phyloP scores from a whole-genome alignment of 2,888 invertebrate genomes.

The Spodoptera exigua region DNA sequence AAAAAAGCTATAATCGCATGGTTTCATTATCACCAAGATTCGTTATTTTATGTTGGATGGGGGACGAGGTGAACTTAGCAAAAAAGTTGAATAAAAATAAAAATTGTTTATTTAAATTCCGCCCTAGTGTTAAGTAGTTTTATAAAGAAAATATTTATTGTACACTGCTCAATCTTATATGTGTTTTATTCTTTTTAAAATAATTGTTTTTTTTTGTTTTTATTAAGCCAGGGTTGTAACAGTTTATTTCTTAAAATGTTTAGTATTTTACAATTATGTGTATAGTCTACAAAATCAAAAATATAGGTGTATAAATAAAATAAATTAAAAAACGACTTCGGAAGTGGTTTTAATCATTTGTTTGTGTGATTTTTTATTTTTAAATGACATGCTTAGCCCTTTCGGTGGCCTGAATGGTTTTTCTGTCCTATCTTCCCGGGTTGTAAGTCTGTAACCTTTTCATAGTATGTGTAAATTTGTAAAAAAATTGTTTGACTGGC shows the following conservation, averaged over 20 bases:
- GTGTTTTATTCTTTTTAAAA: constrained; percentile 58
- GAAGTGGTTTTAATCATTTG: constrained; percentile 46
- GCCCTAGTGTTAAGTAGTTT: constrained; percentile 73
- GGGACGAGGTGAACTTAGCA: constrained; percentile 40
- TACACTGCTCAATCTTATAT: constrained; percentile 77
- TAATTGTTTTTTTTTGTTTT: constrained; percentile 56
- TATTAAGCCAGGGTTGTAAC: constrained; percentile 46
- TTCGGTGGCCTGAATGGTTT: constrained; percentile 20
- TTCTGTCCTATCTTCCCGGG: constrained; percentile 31
- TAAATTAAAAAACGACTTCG: constrained; percentile 33
- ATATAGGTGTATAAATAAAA: constrained; percentile 33
- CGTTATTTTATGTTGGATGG: constrained; percentile 1
- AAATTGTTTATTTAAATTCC: constrained; percentile 50
- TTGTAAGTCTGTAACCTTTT: constrained; percentile 38
- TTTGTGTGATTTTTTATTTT: constrained; percentile 15
- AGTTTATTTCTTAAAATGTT: constrained; percentile 31
- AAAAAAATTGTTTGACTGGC: constrained; percentile 39
- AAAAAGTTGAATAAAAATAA: constrained; percentile 16
- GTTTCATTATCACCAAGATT: too few relatives aligned
- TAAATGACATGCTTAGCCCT: constrained; percentile 3
- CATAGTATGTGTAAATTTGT: constrained; percentile 43
- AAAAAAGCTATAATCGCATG: too few relatives aligned
- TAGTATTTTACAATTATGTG: constrained; percentile 40
- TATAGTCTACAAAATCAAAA: constrained; percentile 40
- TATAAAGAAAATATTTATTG: constrained; percentile 73